Percentiles rank a stretch among this genome's conserved stretches.
Evolutionary conservation across 2,113 vertebrate species (phyloP).

Genomic region (Pholis gunnellus): DNA sequence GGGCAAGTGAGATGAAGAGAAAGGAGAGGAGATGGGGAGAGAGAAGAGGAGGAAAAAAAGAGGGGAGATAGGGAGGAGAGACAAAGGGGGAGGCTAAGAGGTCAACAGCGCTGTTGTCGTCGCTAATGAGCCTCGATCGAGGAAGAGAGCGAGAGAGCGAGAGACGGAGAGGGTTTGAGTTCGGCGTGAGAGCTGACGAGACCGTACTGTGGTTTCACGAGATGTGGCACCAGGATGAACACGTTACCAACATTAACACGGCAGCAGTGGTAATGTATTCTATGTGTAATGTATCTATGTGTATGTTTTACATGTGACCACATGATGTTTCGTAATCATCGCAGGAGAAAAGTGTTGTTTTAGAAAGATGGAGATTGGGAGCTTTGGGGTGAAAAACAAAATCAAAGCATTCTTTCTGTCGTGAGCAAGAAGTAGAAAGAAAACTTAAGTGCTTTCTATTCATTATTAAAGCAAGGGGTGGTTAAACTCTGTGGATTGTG

Average conservation of each 20-base stretch:
- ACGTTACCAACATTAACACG: constrained; percentile 18
- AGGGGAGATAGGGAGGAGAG: constrained; percentile 34
- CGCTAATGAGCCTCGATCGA: constrained; percentile 69
- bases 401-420: background rate
- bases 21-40: constrained; percentile 29
- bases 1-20: constrained; percentile 56
- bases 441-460: background rate
- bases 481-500: background rate
- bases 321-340: too few species aligned
- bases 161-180: constrained; percentile 7
- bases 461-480: background rate
- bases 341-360: too few species aligned
- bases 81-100: constrained; percentile 44
- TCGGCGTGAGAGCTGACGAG: constrained; percentile 1
- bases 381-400: too few species aligned
- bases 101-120: constrained; percentile 65
- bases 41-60: background rate
- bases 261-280: too few species aligned
- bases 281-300: too few species aligned
- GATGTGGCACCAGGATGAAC: constrained; percentile 18
- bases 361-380: too few species aligned
- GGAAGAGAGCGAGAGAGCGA: background rate
- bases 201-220: constrained; percentile 36
- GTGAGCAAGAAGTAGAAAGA: background rate
- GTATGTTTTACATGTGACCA: too few species aligned